Base-by-base conservation (phyloP, 2,888 invertebrate genomes). In the Girardia tigrina region DNA sequence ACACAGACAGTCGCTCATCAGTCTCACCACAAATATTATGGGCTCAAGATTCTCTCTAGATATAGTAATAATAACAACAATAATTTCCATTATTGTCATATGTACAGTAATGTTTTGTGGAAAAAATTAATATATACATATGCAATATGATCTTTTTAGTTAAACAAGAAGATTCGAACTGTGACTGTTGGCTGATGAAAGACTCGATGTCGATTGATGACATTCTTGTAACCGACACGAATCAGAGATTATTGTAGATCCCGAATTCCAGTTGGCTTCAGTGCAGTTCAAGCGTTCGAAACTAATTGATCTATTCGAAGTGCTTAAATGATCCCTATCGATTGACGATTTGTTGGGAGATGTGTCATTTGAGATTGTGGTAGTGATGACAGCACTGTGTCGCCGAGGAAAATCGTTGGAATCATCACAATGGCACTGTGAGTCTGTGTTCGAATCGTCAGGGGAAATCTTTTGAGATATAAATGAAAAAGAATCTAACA, bases 131-230 rank as follows among this genome's bases (percentile, higher is more conserved):
- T n/a, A n/a, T n/a, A n/a, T n/a, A n/a, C n/a, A n/a, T n/a, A n/a
- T n/a, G n/a, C n/a, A n/a, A n/a, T n/a, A n/a, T n/a, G n/a, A n/a
- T n/a, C n/a, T n/a, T n/a, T n/a, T n/a, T n/a, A n/a, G n/a, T n/a
- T n/a, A n/a, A n/a, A 56, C 56, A 4, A 56, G n/a, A 6, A 56
- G 23, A 56, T 56, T 56, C 2, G 56, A 56, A 56, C 56, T 56
- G 23, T 56, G 56, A 56, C 56, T 56, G 23, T 56, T 56, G n/a
- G 56, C 56, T 56, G 56, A 56, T 56, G 56, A 56, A 56, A 56
- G 56, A 56, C 56, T 56, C 56, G 56, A 56, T 12, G 56, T 56
- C 2, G 56, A 56, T 56, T 56, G 56, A n/a, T 56, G 56, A 56
- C 56, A 56, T 16, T 56, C 56, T n/a, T 56, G 56, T 23, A 56